phyloP scores from a whole-genome alignment of 2,113 vertebrate species.

The Cynopterus brachyotis region DNA sequence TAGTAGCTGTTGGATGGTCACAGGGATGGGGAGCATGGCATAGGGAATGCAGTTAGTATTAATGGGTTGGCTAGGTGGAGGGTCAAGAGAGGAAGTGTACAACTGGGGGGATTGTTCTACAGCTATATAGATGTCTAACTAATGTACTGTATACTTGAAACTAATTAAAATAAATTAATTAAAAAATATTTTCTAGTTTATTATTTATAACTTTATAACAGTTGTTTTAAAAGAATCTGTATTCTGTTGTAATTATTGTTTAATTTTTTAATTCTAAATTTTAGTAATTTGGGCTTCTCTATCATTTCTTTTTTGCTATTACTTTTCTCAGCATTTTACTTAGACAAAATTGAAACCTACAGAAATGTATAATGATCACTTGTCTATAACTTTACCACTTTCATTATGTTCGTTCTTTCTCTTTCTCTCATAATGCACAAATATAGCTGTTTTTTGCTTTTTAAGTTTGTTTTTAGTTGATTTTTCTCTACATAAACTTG shows the following conservation, averaged over 20 bases:
- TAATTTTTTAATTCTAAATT: neutral
- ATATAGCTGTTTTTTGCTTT: neutral
- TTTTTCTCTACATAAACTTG: neutral
- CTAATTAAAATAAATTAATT: too few relatives aligned
- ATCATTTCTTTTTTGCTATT: neutral
- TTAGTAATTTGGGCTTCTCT: neutral
- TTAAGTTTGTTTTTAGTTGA: neutral
- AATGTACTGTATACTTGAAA: too few relatives aligned
- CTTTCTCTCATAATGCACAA: neutral
- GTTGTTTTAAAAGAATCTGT: neutral
- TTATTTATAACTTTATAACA: neutral
- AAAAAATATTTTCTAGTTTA: neutral
- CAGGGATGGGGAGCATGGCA: too few relatives aligned
- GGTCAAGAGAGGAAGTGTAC: too few relatives aligned
- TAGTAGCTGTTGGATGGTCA: too few relatives aligned
- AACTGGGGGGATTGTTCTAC: too few relatives aligned
- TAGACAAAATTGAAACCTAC: neutral
- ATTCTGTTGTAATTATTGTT: neutral
- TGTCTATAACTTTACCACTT: neutral
- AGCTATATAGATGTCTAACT: too few relatives aligned
- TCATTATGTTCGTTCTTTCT: neutral
- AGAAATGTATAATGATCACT: neutral
- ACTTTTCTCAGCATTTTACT: neutral
- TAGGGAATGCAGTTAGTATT: too few relatives aligned
- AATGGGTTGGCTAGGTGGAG: too few relatives aligned